Evolutionary conservation across 2,113 vertebrate genomes (phyloP).

Genomic region (Vidua macroura): DNA sequence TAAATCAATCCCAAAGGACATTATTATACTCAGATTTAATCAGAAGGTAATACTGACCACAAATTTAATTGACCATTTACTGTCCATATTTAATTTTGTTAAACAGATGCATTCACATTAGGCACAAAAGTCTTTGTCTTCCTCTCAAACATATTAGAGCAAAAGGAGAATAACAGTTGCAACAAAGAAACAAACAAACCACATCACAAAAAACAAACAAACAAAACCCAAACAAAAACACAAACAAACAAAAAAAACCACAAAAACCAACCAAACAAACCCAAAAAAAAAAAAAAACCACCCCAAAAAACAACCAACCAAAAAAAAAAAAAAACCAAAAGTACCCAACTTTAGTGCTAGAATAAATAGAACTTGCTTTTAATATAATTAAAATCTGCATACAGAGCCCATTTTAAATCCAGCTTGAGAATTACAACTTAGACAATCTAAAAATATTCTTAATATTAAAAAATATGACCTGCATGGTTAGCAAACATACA

Average conservation of each 20-base stretch:
- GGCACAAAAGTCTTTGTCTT: background rate
- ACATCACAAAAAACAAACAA: no score
- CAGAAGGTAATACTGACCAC: background rate
- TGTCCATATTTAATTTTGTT: background rate
- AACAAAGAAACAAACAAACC: background rate
- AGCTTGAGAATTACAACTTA: background rate
- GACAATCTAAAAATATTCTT: background rate
- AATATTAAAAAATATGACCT: background rate
- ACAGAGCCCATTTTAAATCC: background rate
- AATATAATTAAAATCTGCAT: background rate
- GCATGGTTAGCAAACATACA: background rate
- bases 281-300: no score
- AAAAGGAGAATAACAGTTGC: background rate
- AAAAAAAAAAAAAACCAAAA: background rate
- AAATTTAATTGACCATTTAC: background rate
- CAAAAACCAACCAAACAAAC: no score
- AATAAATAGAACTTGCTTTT: background rate
- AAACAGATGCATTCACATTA: background rate
- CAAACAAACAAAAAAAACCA: no score
- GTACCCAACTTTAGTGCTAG: background rate
- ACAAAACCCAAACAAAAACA: no score
- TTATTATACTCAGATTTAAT: background rate
- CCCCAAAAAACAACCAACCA: no score
- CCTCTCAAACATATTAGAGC: background rate
- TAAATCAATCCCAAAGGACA: background rate